A percentile compares a stretch with the other conserved stretches of the same genome.
These are phyloP conservation scores for Nixonia krombeini DNA, from an alignment of 1,140 invertebrate species.

Conservation along the genomic window DNA sequence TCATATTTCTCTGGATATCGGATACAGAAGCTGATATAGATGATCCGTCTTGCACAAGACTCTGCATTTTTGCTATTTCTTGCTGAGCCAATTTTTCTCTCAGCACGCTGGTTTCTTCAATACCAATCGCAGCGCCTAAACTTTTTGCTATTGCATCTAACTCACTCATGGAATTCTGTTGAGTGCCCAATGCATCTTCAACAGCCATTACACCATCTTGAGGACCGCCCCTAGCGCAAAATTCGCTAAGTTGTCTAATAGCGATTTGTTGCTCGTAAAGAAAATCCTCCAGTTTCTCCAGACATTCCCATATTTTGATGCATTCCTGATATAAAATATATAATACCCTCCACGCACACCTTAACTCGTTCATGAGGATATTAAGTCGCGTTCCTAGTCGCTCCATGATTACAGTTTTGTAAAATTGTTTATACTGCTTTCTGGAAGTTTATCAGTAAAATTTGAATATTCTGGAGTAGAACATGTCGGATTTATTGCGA, in stretches of 20 bases:
- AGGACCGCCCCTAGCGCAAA: slow-evolving; percentile 74
- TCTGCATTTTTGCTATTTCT: slow-evolving; percentile 65
- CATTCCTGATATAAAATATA: slow-evolving; percentile 93
- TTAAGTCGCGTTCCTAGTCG: slow-evolving; percentile 86
- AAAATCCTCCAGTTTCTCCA: slow-evolving; percentile 92
- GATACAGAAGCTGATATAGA: slow-evolving; percentile 62
- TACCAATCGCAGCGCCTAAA: slow-evolving; percentile 60
- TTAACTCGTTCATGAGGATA: slow-evolving; percentile 89
- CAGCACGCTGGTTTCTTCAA: slow-evolving; percentile 63
- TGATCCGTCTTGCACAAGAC: slow-evolving; percentile 57
- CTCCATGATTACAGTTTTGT: slow-evolving; percentile 78
- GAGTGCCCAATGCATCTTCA: slow-evolving; percentile 51
- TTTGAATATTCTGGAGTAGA: neutral
- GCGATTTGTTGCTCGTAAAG: slow-evolving; percentile 92
- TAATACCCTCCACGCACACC: slow-evolving; percentile 91
- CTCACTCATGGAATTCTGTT: slow-evolving; percentile 59
- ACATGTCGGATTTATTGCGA: slow-evolving; percentile 6
- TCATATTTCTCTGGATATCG: slow-evolving; percentile 65
- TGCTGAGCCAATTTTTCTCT: slow-evolving; percentile 64
- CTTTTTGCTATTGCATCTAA: slow-evolving; percentile 65
- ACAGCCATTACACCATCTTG: slow-evolving; percentile 54
- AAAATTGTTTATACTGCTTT: slow-evolving; percentile 8
- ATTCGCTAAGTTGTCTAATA: slow-evolving; percentile 89
- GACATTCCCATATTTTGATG: slow-evolving; percentile 92
- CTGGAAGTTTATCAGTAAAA: slow-evolving; percentile 17